These are phyloP conservation scores for Dorcus hopei DNA, from an alignment of 2,888 invertebrate species.

Conservation along the genomic window DNA sequence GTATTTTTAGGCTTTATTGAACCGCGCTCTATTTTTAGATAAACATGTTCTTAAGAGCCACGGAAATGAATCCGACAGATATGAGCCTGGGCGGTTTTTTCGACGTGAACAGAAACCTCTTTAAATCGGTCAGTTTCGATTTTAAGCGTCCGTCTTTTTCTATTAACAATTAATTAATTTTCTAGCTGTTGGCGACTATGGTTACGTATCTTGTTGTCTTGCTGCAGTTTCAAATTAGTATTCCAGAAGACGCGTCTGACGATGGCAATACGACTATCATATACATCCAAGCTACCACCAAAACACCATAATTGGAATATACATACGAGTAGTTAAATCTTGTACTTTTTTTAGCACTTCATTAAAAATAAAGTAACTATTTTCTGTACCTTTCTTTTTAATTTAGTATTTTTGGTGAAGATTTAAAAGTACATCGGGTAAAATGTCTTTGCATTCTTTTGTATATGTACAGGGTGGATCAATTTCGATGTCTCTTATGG, in stretches of 20 bases:
- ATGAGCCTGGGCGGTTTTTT: constrained; percentile 73
- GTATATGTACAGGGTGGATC: too few species aligned
- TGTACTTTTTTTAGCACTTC: too few species aligned
- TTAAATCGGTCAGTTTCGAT: constrained; percentile 61
- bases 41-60: constrained; percentile 72
- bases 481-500: too few species aligned
- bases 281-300: not conserved
- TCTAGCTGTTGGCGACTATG: constrained; percentile 68
- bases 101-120: constrained; percentile 67
- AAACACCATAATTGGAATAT: not conserved
- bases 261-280: not conserved
- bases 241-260: constrained; percentile 55
- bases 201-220: constrained; percentile 72
- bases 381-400: too few species aligned
- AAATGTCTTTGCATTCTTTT: too few species aligned
- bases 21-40: constrained; percentile 46
- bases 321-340: too few species aligned
- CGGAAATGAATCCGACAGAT: constrained; percentile 73
- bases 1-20: constrained; percentile 2
- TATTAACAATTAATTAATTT: constrained; percentile 28
- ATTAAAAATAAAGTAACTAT: too few species aligned
- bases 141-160: too few species aligned
- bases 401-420: too few species aligned
- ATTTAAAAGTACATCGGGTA: too few species aligned
- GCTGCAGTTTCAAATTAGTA: constrained; percentile 73